These are phyloP conservation scores for Columba janthina DNA, from an alignment of 2,113 vertebrate species.

Conservation along the genomic window DNA sequence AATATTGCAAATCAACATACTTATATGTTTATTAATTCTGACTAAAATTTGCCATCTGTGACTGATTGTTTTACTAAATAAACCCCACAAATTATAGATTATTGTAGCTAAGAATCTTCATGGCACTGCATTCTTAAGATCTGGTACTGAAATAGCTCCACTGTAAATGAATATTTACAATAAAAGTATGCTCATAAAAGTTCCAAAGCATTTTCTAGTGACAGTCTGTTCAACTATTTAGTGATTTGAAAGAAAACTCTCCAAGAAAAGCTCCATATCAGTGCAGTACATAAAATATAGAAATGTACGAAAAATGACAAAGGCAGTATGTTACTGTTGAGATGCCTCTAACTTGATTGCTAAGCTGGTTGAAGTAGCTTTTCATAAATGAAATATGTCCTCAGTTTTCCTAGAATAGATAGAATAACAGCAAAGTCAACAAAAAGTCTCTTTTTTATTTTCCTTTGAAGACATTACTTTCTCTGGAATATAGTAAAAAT, in stretches of 20 bases:
- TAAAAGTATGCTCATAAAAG: slow-evolving; percentile 32
- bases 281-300: slow-evolving; percentile 40
- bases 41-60: slow-evolving; percentile 39
- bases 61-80: slow-evolving; percentile 9
- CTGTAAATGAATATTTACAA: slow-evolving; percentile 56
- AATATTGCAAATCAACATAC: slow-evolving; percentile 22
- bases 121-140: slow-evolving; percentile 7
- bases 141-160: slow-evolving; percentile 26
- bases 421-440: slow-evolving; percentile 47
- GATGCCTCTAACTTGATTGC: slow-evolving; percentile 45
- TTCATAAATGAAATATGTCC: slow-evolving; percentile 61
- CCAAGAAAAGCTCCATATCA: slow-evolving; percentile 2
- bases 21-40: slow-evolving; percentile 47
- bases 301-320: slow-evolving; percentile 49
- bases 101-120: neutral
- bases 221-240: slow-evolving; percentile 44
- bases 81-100: slow-evolving; percentile 17
- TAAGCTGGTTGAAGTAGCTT: slow-evolving; percentile 39
- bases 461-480: slow-evolving; percentile 26
- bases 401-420: slow-evolving; percentile 5
- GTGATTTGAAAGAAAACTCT: slow-evolving; percentile 39
- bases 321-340: slow-evolving; percentile 39
- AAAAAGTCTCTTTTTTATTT: slow-evolving; percentile 19
- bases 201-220: slow-evolving; percentile 41
- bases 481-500: neutral